Percentiles rank a stretch among this genome's conserved stretches.
phyloP scores from a whole-genome alignment of 2,888 invertebrate species.

The Eilema griseolum region DNA sequence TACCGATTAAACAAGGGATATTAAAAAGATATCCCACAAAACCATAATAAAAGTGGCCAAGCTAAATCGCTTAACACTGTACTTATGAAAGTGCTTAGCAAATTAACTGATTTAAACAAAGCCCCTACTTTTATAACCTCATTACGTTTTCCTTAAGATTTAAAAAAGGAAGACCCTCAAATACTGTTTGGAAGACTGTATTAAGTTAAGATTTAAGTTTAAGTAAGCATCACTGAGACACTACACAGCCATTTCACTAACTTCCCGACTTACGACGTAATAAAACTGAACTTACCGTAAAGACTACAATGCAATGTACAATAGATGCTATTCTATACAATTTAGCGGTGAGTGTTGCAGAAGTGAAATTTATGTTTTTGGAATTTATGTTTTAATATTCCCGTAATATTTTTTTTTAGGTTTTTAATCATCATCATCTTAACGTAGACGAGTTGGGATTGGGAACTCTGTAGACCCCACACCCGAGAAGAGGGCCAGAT shows the following conservation, averaged over 20 bases:
- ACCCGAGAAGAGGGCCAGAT: too few relatives aligned
- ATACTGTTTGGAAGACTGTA: not conserved
- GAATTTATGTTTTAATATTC: not conserved
- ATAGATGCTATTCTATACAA: not conserved
- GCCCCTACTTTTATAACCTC: not conserved
- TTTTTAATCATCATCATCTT: too few relatives aligned
- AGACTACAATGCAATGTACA: not conserved
- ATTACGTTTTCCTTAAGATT: conserved; percentile 8
- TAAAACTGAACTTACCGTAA: not conserved
- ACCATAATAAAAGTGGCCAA: not conserved
- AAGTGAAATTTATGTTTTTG: not conserved
- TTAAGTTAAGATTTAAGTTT: conserved; percentile 2
- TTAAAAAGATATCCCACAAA: not conserved
- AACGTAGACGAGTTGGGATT: too few relatives aligned
- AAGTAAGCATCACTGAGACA: not conserved
- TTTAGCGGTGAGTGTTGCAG: not conserved
- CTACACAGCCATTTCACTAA: not conserved
- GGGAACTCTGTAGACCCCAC: too few relatives aligned
- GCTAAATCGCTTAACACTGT: not conserved
- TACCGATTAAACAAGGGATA: too few relatives aligned
- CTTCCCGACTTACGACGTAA: not conserved
- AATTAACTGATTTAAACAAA: conserved; percentile 4
- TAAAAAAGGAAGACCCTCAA: not conserved
- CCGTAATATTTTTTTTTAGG: too few relatives aligned
- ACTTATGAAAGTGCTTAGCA: not conserved